Evolutionary conservation across 2,888 invertebrate genomes (phyloP).

Genomic region (Ennomos quercinarius): DNA sequence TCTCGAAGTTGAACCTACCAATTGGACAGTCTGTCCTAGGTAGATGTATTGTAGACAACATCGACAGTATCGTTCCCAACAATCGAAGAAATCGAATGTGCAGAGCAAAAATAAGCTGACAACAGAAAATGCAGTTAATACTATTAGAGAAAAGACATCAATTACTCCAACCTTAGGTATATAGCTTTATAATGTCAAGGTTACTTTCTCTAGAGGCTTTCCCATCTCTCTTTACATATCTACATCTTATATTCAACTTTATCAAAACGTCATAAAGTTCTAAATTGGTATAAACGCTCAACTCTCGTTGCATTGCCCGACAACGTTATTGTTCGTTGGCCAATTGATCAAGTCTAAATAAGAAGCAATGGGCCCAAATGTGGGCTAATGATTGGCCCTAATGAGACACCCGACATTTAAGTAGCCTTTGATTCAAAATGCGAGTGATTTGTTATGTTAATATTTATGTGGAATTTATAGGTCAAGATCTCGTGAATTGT

Average conservation of each 20-base stretch:
- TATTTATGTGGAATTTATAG: slow-evolving; percentile 8
- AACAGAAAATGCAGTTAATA: too few relatives aligned
- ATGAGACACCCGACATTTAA: slow-evolving; percentile 32
- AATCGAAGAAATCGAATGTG: too few relatives aligned
- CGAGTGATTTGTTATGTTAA: slow-evolving; percentile 14
- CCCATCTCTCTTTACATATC: slow-evolving; percentile 10
- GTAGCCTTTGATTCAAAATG: slow-evolving; percentile 27
- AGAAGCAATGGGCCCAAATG: slow-evolving; percentile 32
- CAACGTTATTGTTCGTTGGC: slow-evolving; percentile 12
- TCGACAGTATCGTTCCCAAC: too few relatives aligned
- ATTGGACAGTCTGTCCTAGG: too few relatives aligned
- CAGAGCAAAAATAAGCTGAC: too few relatives aligned
- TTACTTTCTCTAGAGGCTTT: slow-evolving; percentile 35
- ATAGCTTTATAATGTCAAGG: slow-evolving; percentile 24
- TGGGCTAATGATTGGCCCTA: slow-evolving; percentile 41
- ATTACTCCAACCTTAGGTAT: slow-evolving; percentile 17
- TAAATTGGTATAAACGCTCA: slow-evolving; percentile 2
- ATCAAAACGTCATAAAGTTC: slow-evolving; percentile 1
- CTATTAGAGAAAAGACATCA: slow-evolving; percentile 5
- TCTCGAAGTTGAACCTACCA: too few relatives aligned
- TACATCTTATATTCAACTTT: slow-evolving; percentile 4
- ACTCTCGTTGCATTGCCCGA: slow-evolving; percentile 8
- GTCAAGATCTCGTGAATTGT: slow-evolving; percentile 20
- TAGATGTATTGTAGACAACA: too few relatives aligned
- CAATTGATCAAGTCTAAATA: slow-evolving; percentile 31